Conservation (phyloP, 2,888 invertebrate species). For the Microplitis deprimator region DNA sequence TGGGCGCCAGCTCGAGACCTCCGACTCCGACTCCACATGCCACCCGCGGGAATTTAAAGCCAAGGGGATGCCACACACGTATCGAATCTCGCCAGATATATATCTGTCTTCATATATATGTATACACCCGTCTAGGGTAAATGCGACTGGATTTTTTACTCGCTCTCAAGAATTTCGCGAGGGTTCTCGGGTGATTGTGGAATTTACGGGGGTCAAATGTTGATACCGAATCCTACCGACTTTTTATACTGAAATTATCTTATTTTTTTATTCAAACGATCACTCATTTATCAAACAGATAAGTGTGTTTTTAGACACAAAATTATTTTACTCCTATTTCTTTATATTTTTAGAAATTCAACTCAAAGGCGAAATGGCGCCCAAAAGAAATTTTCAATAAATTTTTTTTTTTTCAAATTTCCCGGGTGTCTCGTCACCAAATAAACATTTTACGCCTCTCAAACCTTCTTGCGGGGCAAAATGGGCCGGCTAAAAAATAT, state of each 20-base stretch:
- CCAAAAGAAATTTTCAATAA: no score
- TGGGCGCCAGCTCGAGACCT: constrained; percentile 40
- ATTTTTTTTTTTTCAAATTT: no score
- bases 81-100: constrained; percentile 33
- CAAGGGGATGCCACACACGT: constrained; percentile 25
- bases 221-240: neutral
- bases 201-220: constrained; percentile 8
- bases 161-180: neutral
- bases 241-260: neutral
- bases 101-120: neutral
- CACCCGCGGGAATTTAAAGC: constrained; percentile 47
- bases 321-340: no score
- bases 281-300: neutral
- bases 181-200: neutral
- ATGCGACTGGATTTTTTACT: constrained; percentile 37
- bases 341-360: no score
- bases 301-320: neutral
- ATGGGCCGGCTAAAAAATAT: no score
- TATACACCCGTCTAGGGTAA: neutral
- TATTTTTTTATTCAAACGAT: constrained; percentile 5
- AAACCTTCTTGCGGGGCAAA: no score
- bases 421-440: no score
- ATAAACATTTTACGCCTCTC: no score
- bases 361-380: no score
- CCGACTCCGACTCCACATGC: constrained; percentile 26